phyloP scores from a whole-genome alignment of 1,140 invertebrate species.

The Plutomurus gul region DNA sequence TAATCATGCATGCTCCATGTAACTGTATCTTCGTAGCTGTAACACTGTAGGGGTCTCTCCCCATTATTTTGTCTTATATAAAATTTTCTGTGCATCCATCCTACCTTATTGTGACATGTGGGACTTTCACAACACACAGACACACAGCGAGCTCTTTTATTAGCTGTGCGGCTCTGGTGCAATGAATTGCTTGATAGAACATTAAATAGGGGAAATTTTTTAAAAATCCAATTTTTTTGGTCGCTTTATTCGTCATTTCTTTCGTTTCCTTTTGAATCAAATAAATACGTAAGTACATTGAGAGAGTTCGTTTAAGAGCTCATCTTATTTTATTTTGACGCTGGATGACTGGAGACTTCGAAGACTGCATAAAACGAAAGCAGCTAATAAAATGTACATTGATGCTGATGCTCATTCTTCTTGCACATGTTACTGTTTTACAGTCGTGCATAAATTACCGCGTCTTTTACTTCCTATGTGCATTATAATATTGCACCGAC shows the following conservation, averaged over 20 bases:
- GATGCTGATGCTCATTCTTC: neutral
- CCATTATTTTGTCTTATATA: neutral
- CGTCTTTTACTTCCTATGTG: neutral
- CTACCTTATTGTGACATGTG: constrained; percentile 6
- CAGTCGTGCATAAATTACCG: neutral
- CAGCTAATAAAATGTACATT: neutral
- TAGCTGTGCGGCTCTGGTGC: neutral
- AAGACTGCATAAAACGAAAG: neutral
- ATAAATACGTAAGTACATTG: neutral
- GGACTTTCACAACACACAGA: neutral
- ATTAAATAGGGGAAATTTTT: no score
- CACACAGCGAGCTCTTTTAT: constrained; percentile 13
- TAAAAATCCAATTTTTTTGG: no score
- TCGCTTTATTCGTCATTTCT: no score
- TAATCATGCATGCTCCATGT: neutral
- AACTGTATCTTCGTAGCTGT: neutral
- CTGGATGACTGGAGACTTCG: neutral
- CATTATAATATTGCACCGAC: neutral
- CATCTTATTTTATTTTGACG: neutral
- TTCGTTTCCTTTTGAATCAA: neutral
- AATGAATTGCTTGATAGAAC: no score
- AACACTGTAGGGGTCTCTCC: constrained; percentile 9
- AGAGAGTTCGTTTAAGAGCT: neutral
- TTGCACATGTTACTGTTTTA: neutral
- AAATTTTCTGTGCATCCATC: constrained; percentile 1